Evolutionary conservation across 64 coral and sea anemone species (phyloP).

Genomic region (Trachythela sp.): DNA sequence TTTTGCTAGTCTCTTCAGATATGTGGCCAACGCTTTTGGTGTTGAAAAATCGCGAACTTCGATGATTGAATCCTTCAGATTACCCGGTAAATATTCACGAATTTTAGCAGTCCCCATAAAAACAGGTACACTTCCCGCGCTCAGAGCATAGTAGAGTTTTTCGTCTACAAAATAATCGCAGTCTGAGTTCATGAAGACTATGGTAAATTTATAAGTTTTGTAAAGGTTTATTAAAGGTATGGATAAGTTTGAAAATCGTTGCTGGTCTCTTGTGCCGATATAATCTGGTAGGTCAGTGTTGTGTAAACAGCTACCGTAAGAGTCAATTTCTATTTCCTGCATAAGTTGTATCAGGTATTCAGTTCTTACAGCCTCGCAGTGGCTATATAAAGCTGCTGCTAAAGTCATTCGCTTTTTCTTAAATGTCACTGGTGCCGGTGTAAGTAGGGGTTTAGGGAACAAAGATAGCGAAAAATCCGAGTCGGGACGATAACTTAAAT

Average conservation of each 20-base stretch:
- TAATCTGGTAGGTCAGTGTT: neutral
- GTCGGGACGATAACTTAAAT: neutral
- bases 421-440: neutral
- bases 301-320: neutral
- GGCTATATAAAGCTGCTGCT: neutral
- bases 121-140: slow-evolving; percentile 69
- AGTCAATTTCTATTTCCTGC: neutral
- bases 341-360: neutral
- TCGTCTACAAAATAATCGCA: slow-evolving; percentile 98
- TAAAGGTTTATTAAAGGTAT: neutral
- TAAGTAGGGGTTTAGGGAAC: neutral
- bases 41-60: slow-evolving; percentile 89
- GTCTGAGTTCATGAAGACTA: slow-evolving; percentile 96
- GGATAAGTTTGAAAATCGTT: neutral
- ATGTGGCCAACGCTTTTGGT: slow-evolving; percentile 67
- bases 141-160: slow-evolving; percentile 72
- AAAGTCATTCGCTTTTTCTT: neutral
- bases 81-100: slow-evolving; percentile 86
- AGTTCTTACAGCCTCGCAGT: neutral
- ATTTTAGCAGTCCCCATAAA: slow-evolving; percentile 95
- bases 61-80: slow-evolving; percentile 73
- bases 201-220: slow-evolving; percentile 29
- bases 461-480: neutral
- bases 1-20: slow-evolving; percentile 52
- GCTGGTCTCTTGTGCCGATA: neutral